Conservation (phyloP, 1,140 invertebrate species). For the Drosophila kikkawai region DNA sequence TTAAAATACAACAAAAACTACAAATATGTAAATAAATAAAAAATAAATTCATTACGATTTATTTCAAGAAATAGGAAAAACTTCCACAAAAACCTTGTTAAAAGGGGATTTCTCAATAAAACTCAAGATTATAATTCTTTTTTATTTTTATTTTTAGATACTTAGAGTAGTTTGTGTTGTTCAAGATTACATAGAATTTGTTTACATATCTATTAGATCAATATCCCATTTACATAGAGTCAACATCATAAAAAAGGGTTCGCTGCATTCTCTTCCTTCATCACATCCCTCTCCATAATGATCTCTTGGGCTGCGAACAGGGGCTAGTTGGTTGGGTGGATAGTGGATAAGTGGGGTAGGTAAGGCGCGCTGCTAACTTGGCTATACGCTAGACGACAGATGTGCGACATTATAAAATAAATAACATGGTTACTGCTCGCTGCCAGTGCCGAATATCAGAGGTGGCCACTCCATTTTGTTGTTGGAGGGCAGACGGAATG, state of each 20-base stretch:
- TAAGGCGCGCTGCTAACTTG: slow-evolving; percentile 38
- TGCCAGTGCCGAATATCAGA: slow-evolving; percentile 34
- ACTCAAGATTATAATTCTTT: neutral
- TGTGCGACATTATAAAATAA: slow-evolving; percentile 72
- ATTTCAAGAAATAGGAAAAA: too few relatives aligned
- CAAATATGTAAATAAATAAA: neutral
- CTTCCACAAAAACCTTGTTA: too few relatives aligned
- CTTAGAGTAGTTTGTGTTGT: slow-evolving; percentile 59
- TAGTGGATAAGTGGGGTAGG: slow-evolving; percentile 24
- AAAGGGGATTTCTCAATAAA: neutral
- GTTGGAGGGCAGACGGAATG: slow-evolving; percentile 49
- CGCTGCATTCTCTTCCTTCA: slow-evolving; percentile 16
- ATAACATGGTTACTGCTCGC: slow-evolving; percentile 67
- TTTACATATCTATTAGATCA: slow-evolving; percentile 69
- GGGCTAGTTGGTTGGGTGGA: slow-evolving; percentile 16
- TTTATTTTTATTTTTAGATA: slow-evolving; percentile 39
- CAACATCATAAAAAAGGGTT: slow-evolving; percentile 53
- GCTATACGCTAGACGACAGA: slow-evolving; percentile 44
- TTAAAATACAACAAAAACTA: neutral
- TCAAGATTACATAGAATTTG: slow-evolving; percentile 72
- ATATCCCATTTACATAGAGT: slow-evolving; percentile 75
- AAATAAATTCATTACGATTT: neutral
- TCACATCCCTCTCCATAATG: neutral
- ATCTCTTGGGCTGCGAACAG: slow-evolving; percentile 13
- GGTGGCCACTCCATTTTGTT: slow-evolving; percentile 35